These are phyloP conservation scores for Sebastes cheni DNA, from an alignment of 2,797 vertebrate genomes.

Conservation along the genomic window DNA sequence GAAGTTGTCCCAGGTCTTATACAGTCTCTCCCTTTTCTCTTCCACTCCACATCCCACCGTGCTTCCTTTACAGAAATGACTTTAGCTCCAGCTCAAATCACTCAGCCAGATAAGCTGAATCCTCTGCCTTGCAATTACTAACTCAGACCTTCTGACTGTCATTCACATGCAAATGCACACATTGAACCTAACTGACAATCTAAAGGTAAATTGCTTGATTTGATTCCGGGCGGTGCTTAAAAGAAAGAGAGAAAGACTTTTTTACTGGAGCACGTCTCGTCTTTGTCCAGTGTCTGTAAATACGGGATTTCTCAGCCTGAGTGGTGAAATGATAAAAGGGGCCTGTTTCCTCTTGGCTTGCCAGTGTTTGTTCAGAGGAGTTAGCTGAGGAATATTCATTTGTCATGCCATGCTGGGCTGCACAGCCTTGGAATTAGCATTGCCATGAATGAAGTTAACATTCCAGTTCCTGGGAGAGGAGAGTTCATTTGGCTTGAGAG, in stretches of 20 bases:
- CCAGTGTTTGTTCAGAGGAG: constrained; percentile 63
- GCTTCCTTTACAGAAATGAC: constrained; percentile 36
- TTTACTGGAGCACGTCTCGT: constrained; percentile 9
- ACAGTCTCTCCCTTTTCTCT: constrained; percentile 10
- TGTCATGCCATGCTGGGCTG: constrained; percentile 61
- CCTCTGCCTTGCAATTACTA: constrained; percentile 29
- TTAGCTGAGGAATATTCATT: constrained; percentile 71
- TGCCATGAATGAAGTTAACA: constrained; percentile 63
- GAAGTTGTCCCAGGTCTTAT: constrained; percentile 9
- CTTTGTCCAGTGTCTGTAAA: constrained; percentile 38
- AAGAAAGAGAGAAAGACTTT: constrained; percentile 1
- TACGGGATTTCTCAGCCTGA: constrained; percentile 36
- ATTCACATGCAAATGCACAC: constrained; percentile 17
- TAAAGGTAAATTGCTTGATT: constrained; percentile 33
- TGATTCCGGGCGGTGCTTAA: constrained; percentile 14
- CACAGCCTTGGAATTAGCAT: constrained; percentile 60
- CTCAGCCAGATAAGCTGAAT: constrained; percentile 40
- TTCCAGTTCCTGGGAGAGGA: constrained; percentile 54
- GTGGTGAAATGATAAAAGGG: constrained; percentile 37
- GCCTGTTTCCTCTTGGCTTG: constrained; percentile 50
- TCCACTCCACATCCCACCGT: constrained; percentile 27
- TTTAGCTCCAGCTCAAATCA: constrained; percentile 44
- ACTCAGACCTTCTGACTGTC: not conserved
- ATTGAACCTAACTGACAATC: not conserved
- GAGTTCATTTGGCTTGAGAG: constrained; percentile 44